Conservation (phyloP, 1,140 invertebrate species). For the Acyrthosiphon pisum region DNA sequence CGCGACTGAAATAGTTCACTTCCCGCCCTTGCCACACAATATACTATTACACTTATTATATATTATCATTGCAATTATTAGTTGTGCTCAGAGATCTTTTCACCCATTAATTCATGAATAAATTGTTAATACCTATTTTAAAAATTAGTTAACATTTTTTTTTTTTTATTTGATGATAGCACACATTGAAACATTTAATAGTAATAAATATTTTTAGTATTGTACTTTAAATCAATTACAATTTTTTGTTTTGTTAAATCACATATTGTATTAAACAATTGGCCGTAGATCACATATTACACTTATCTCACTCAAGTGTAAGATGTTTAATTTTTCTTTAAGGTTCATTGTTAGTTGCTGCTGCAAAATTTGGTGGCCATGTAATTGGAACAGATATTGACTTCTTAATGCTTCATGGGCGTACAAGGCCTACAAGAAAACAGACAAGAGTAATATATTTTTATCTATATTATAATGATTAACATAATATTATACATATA, state of each 20-base stretch:
- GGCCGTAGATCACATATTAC: background rate
- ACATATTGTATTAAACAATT: background rate
- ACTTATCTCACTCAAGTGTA: background rate
- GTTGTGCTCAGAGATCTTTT: background rate
- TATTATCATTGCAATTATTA: too few relatives aligned
- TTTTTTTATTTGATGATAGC: background rate
- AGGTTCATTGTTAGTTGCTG: constrained; percentile 88
- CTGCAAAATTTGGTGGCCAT: constrained; percentile 88
- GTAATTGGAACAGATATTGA: constrained; percentile 94
- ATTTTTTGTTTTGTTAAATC: background rate
- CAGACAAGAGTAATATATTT: constrained; percentile 72
- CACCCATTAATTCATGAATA: background rate
- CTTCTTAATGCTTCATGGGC: constrained; percentile 88
- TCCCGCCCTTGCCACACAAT: too few relatives aligned
- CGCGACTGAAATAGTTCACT: too few relatives aligned
- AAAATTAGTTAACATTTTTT: background rate
- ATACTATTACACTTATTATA: too few relatives aligned
- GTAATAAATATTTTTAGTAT: background rate
- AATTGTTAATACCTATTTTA: too few relatives aligned
- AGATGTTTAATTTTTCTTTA: constrained; percentile 64
- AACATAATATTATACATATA: too few relatives aligned
- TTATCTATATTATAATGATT: background rate
- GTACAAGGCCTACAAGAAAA: constrained; percentile 79
- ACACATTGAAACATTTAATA: background rate
- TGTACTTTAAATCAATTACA: background rate